These are phyloP conservation scores for Catamblyrhynchus diadema DNA, from an alignment of 2,797 vertebrate species.

Conservation along the genomic window DNA sequence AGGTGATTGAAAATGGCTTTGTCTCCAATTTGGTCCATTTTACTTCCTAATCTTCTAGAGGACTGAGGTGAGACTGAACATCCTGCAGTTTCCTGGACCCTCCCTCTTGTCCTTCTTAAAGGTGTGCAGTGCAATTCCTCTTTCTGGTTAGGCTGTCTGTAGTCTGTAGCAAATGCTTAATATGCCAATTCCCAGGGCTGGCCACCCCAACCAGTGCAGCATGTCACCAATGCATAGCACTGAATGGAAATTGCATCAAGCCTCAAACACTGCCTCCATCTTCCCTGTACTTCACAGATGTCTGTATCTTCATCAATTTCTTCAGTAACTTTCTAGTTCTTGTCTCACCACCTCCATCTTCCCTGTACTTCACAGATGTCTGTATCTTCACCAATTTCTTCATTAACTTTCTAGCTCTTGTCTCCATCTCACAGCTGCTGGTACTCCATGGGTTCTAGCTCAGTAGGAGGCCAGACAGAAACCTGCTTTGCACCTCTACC, in stretches of 20 bases:
- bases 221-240: not conserved
- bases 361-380: not conserved
- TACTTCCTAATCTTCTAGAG: not conserved
- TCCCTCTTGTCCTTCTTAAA: not conserved
- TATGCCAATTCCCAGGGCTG: not conserved
- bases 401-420: not conserved
- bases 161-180: not conserved
- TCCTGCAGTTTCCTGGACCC: not conserved
- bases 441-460: not conserved
- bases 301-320: not conserved
- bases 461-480: not conserved
- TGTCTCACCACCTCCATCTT: not conserved
- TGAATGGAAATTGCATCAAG: not conserved
- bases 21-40: not conserved
- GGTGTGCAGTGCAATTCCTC: not conserved
- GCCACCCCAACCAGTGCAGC: not conserved
- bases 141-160: not conserved
- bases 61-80: not conserved
- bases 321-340: not conserved
- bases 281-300: not conserved
- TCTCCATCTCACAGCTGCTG: not conserved
- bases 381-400: not conserved
- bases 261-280: not conserved
- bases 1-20: not conserved
- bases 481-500: not conserved